Conservation (phyloP, 2,113 vertebrate species). For the Lucifuga dentata region DNA sequence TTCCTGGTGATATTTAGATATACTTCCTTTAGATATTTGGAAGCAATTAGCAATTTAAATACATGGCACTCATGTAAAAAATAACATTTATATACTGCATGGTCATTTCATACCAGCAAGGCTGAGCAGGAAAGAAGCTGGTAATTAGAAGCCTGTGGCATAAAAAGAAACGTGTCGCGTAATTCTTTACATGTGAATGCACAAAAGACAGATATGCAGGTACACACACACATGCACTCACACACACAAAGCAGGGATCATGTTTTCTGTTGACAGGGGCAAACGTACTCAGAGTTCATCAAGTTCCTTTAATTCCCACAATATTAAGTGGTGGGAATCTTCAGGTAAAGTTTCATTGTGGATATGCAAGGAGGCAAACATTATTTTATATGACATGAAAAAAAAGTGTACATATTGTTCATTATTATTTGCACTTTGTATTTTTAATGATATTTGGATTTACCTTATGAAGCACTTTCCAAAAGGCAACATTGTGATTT, state of each 20-base stretch:
- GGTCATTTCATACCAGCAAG: slow-evolving; percentile 52
- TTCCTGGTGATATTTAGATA: slow-evolving; percentile 75
- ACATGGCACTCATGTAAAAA: slow-evolving; percentile 63
- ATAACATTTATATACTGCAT: slow-evolving; percentile 67
- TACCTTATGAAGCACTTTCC: no score
- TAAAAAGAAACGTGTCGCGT: slow-evolving; percentile 61
- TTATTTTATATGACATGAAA: no score
- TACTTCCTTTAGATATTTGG: slow-evolving; percentile 65
- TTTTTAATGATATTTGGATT: no score
- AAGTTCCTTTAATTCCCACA: slow-evolving; percentile 13
- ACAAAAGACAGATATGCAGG: slow-evolving; percentile 30
- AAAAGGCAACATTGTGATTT: no score
- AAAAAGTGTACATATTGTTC: no score
- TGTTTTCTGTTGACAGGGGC: slow-evolving; percentile 11
- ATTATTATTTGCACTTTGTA: no score
- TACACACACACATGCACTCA: slow-evolving; percentile 14
- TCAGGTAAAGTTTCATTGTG: neutral
- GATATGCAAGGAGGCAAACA: no score
- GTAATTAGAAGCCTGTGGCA: slow-evolving; percentile 64
- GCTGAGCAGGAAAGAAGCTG: slow-evolving; percentile 42
- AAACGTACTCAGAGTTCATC: neutral
- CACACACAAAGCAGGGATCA: neutral
- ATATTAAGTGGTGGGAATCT: neutral
- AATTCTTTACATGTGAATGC: slow-evolving; percentile 52
- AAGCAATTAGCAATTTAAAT: slow-evolving; percentile 66